Base-by-base conservation (phyloP, 1,140 invertebrate genomes). In the Drosophila kohkoa region DNA sequence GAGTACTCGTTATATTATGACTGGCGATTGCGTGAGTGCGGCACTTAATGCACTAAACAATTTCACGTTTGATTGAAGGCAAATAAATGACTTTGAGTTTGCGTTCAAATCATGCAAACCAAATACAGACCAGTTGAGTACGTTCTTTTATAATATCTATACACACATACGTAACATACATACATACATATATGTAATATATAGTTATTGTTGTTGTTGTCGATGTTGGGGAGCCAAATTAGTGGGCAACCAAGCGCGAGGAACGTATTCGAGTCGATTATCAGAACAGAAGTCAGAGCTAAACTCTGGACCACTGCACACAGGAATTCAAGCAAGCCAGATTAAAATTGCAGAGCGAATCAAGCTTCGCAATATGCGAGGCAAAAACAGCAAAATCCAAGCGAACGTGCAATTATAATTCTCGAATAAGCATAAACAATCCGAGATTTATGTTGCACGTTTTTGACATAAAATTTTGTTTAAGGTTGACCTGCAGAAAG, bases 51-150 rank as follows among this genome's bases (percentile, higher is more conserved):
- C 81, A 81, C 65, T 71, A 71, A 85, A 81, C 81, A 85, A 85
- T 85, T 86, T 85, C 82, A 85, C 81, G 82, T 75, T 57, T 77
- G 82, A 71, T 68, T 85, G 70, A 49, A 81, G 63, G 62, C 77
- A 73, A 85, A 77, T 85, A 65, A 78, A 69, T 83, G 66, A 70
- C 66, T 81, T 81, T 79, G 71, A 65, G 66, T 82, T 82, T 79
- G 71, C 65, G 62, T 78, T 67, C 41, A 83, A 83, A 73, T 83
- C 68, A 52, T 59, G 67, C 66, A 71, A 67, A 79, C 32, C 63
- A 57, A 45, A 66, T 62, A 64, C 68, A 71, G 52, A 65, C 45
- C 64, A 66, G 65, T 77, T 74, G 75, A 66, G 69, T 64, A 54
- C 43, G 41, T 25, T 25, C 20, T 25, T 25, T 25, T 25, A 25